Evolutionary conservation across 64 coral and sea anemone species (phyloP), one percentile per base, ranked within the genome.

Genomic region (Astreopora myriophthalma): DNA sequence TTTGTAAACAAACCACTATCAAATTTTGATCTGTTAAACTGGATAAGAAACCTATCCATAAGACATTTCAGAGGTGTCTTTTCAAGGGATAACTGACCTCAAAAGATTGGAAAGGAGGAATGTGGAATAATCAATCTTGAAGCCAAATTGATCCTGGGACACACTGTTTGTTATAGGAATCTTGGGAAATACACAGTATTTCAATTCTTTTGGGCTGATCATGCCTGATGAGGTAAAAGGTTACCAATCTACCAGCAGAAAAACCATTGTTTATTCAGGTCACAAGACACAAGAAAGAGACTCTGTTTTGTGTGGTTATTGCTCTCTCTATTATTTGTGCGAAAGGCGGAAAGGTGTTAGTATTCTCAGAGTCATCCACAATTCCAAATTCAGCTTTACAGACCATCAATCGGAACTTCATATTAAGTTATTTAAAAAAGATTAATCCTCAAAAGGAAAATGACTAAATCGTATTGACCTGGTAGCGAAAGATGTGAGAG

Each of bases 111-210:
- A n/a, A n/a, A n/a, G 68, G 14, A 79, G 46, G 31, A 84, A 87
- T 36, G 77, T 52, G 87, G 84, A 72, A 80, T 93, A 7, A 87
- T 87, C 10, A 93, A 93, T 71, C 31, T 93, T 34, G 92, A 93
- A n/a, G n/a, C n/a, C n/a, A n/a, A n/a, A n/a, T n/a, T n/a, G n/a
- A n/a, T n/a, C n/a, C n/a, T n/a, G n/a, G n/a, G n/a, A n/a, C n/a
- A n/a, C n/a, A n/a, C n/a, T n/a, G n/a, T n/a, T n/a, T n/a, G 2
- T 25, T 66, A 66, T 66, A 66, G 62, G 24, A 66, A 66, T 26
- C 6, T 66, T 26, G n/a, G n/a, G n/a, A 22, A 66, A 5, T 7
- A 20, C 7, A 1, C 3, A 66, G 8, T 66, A 66, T 24, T 66
- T 66, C 24, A 22, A 66, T 10, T 7, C 22, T 8, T 66, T 66